Evolutionary conservation across 2,888 invertebrate genomes (phyloP).

Genomic region (Lagria hirta): DNA sequence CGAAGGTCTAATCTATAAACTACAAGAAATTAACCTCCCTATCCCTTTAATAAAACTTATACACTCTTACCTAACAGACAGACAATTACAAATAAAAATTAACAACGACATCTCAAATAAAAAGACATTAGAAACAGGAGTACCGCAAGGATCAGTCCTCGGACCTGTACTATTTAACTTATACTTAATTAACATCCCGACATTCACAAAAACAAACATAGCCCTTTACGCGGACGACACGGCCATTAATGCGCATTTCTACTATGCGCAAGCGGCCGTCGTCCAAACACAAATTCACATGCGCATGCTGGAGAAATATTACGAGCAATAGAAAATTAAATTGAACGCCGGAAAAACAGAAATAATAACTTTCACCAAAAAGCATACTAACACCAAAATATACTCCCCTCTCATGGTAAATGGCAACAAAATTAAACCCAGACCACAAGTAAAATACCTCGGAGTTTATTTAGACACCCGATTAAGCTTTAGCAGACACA

Average conservation of each 20-base stretch:
- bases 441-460: slow-evolving; percentile 18
- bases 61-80: slow-evolving; percentile 1
- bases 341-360: slow-evolving; percentile 27
- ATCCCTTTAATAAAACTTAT: slow-evolving; percentile 9
- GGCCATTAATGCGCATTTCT: slow-evolving; percentile 24
- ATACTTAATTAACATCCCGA: slow-evolving; percentile 23
- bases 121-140: slow-evolving; percentile 12
- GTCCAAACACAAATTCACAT: slow-evolving; percentile 15
- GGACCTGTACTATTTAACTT: slow-evolving; percentile 25
- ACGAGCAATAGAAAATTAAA: slow-evolving; percentile 24
- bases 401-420: slow-evolving; percentile 11
- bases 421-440: slow-evolving; percentile 3
- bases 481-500: slow-evolving; percentile 6
- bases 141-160: slow-evolving; percentile 17
- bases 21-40: not conserved
- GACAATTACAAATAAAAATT: slow-evolving; percentile 10
- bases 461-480: slow-evolving; percentile 18
- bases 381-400: slow-evolving; percentile 19
- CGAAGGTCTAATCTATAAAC: slow-evolving; percentile 6
- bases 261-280: slow-evolving; percentile 6
- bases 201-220: slow-evolving; percentile 18
- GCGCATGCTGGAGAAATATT: slow-evolving; percentile 11
- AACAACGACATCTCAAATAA: not conserved
- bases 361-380: slow-evolving; percentile 22
- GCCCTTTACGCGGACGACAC: slow-evolving; percentile 29